A percentile compares a stretch with the other conserved stretches of the same genome.
Conservation (phyloP, 1,140 invertebrate species). For the Drosophila grimshawi region DNA sequence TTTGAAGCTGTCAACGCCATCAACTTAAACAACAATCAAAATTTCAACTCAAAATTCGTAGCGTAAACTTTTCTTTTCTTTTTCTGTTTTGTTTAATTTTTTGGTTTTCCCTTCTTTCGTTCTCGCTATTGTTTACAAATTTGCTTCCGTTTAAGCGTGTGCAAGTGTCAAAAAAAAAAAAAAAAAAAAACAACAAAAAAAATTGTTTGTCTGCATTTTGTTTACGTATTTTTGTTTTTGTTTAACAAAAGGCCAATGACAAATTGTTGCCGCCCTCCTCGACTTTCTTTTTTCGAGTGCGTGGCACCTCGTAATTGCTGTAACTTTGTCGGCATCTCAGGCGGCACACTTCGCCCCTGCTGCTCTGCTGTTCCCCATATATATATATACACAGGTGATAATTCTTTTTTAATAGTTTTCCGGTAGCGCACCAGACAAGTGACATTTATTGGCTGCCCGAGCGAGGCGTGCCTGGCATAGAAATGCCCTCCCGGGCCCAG, state of each 20-base stretch:
- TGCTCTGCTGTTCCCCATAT: background rate
- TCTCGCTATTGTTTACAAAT: slow-evolving; percentile 51
- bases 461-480: slow-evolving; percentile 59
- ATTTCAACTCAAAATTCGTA: slow-evolving; percentile 26
- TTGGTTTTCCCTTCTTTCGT: background rate
- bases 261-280: slow-evolving; percentile 29
- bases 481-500: slow-evolving; percentile 25
- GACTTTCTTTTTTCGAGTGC: slow-evolving; percentile 19
- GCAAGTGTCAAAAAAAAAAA: slow-evolving; percentile 41
- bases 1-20: slow-evolving; percentile 59
- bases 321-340: slow-evolving; percentile 31
- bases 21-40: slow-evolving; percentile 36
- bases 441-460: slow-evolving; percentile 67
- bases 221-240: slow-evolving; percentile 16
- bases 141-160: slow-evolving; percentile 50
- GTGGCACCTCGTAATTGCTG: slow-evolving; percentile 51
- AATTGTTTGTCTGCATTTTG: slow-evolving; percentile 49
- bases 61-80: slow-evolving; percentile 31
- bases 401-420: slow-evolving; percentile 83
- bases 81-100: slow-evolving; percentile 6
- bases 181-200: slow-evolving; percentile 23
- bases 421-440: slow-evolving; percentile 71
- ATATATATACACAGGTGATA: slow-evolving; percentile 58
- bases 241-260: slow-evolving; percentile 4
- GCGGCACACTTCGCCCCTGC: slow-evolving; percentile 5